Percentiles rank a stretch among this genome's conserved stretches.
Evolutionary conservation across 2,797 vertebrate species (phyloP).

Genomic region (Ptychadena robeensis): DNA sequence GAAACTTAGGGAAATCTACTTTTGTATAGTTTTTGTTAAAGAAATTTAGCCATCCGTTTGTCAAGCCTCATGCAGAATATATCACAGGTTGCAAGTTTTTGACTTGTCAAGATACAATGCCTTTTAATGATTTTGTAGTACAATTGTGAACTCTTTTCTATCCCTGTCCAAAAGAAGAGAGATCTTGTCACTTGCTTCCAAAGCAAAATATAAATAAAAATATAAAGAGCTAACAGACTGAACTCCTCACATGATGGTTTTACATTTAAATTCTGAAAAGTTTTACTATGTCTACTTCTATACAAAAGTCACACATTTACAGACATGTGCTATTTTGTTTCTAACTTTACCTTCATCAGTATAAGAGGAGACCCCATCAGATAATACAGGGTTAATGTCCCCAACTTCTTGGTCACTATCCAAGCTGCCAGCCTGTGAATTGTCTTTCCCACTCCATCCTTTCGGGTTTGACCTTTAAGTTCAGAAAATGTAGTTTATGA

Average conservation of each 20-base stretch:
- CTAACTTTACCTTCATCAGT: slow-evolving; percentile 81
- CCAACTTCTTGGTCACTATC: slow-evolving; percentile 75
- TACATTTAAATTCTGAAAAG: no score
- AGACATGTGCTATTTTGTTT: neutral
- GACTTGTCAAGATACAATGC: no score
- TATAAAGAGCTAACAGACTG: neutral
- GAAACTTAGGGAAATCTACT: no score
- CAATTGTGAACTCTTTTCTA: no score
- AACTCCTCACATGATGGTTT: neutral
- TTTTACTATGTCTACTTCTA: no score
- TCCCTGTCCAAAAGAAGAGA: no score
- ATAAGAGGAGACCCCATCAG: slow-evolving; percentile 76
- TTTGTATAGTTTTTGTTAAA: no score
- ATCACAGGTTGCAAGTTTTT: no score
- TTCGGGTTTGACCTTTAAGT: slow-evolving; percentile 69
- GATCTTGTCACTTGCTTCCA: no score
- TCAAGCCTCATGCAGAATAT: no score
- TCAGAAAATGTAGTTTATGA: neutral
- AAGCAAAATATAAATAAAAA: neutral
- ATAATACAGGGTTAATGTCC: slow-evolving; percentile 69
- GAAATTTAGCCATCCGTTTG: no score
- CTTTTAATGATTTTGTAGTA: no score
- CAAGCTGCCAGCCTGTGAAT: slow-evolving; percentile 73
- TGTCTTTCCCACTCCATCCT: slow-evolving; percentile 70
- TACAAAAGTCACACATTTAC: neutral